These are phyloP conservation scores for Solenodon paradoxus DNA, from an alignment of 2,113 vertebrate species.

Conservation along the genomic window DNA sequence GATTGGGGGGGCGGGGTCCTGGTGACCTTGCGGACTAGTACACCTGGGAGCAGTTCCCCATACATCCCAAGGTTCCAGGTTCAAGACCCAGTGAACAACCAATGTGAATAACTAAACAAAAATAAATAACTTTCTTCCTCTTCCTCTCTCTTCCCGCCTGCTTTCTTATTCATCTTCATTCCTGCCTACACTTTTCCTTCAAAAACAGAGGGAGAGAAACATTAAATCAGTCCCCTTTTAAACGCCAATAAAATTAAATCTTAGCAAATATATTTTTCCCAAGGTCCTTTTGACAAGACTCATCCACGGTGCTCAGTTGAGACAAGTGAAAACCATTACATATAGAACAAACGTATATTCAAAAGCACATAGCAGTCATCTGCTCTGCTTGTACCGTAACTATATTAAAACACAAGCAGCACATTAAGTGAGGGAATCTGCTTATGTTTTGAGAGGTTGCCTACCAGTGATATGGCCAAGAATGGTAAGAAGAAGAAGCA, in stretches of 20 bases:
- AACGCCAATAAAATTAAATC: neutral
- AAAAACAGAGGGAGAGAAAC: constrained; percentile 31
- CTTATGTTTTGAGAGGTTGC: neutral
- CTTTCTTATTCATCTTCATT: too few relatives aligned
- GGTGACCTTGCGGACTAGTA: too few relatives aligned
- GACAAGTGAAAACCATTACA: constrained; percentile 5
- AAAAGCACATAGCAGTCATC: neutral
- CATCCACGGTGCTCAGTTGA: neutral
- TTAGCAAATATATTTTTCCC: neutral
- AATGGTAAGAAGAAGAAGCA: neutral
- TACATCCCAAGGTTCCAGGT: too few relatives aligned
- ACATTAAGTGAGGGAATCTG: neutral
- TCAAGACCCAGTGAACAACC: too few relatives aligned
- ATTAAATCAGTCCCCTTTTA: neutral
- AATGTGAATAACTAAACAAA: too few relatives aligned
- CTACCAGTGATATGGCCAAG: neutral
- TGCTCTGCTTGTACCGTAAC: neutral
- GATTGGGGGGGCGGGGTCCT: too few relatives aligned
- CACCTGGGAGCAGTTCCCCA: too few relatives aligned
- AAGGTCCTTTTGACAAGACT: neutral
- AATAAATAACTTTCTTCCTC: too few relatives aligned
- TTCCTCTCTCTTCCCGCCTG: too few relatives aligned
- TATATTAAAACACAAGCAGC: neutral
- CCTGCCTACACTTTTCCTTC: too few relatives aligned
- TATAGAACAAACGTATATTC: neutral